Evolutionary conservation across 2,888 invertebrate genomes (phyloP).

Genomic region (Formica aserva): DNA sequence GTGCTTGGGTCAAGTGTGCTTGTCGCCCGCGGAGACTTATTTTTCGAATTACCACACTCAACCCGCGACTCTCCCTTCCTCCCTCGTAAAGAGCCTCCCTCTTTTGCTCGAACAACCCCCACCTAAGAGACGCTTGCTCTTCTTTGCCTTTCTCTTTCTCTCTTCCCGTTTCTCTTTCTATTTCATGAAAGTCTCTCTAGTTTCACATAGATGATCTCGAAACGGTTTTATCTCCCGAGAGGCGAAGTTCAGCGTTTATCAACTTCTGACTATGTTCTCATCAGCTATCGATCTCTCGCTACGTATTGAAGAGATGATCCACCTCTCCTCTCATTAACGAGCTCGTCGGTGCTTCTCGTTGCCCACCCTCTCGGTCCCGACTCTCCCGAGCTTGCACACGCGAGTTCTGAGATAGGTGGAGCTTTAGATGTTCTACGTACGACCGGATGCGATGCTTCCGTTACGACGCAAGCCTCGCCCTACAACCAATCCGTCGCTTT

Average conservation of each 20-base stretch:
- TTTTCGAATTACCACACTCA: conserved; percentile 82
- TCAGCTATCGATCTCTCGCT: conserved; percentile 3
- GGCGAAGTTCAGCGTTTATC: neutral
- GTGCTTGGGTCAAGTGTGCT: conserved; percentile 85
- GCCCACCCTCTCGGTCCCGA: conserved; percentile 37
- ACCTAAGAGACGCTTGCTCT: conserved; percentile 51
- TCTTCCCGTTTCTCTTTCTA: conserved; percentile 8
- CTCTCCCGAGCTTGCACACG: conserved; percentile 24
- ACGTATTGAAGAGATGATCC: conserved; percentile 21
- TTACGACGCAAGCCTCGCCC: conserved; percentile 81
- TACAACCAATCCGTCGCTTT: conserved; percentile 80
- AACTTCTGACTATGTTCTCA: neutral
- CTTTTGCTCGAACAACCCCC: conserved; percentile 65
- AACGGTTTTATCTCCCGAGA: neutral
- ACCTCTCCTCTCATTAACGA: conserved; percentile 28
- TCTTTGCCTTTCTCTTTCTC: conserved; percentile 46
- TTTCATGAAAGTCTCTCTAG: neutral
- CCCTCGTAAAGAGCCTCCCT: conserved; percentile 64
- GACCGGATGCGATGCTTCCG: conserved; percentile 66
- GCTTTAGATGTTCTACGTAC: conserved; percentile 71
- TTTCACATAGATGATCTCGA: conserved; percentile 17
- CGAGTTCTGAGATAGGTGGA: conserved; percentile 77
- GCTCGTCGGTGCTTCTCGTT: conserved; percentile 21
- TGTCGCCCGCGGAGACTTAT: conserved; percentile 81
- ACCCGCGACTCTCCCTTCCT: conserved; percentile 61